phyloP scores from a whole-genome alignment of 2,113 vertebrate genomes.

The Hippocampus zosterae region DNA sequence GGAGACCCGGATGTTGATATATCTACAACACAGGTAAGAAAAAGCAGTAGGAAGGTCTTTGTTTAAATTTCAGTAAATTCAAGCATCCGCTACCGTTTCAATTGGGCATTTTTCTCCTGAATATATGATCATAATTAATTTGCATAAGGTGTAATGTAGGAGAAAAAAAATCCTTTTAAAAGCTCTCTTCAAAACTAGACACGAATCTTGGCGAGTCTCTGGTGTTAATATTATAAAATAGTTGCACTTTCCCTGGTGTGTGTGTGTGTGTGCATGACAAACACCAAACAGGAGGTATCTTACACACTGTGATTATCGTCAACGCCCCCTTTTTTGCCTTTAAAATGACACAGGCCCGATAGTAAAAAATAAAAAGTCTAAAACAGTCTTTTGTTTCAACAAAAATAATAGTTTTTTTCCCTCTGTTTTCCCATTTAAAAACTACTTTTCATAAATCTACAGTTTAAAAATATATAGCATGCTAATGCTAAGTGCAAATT shows the following conservation, averaged over 20 bases:
- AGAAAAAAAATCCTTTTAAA: slow-evolving; percentile 29
- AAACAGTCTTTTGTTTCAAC: slow-evolving; percentile 59
- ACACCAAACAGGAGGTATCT: slow-evolving; percentile 54
- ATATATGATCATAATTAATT: slow-evolving; percentile 34
- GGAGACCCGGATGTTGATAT: background rate
- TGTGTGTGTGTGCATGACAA: slow-evolving; percentile 40
- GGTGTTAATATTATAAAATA: slow-evolving; percentile 44
- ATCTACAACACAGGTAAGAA: slow-evolving; percentile 34
- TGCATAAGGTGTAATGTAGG: slow-evolving; percentile 21
- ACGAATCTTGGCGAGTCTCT: slow-evolving; percentile 19
- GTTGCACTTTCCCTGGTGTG: slow-evolving; percentile 47
- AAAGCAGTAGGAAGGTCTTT: slow-evolving; percentile 25
- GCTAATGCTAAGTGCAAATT: slow-evolving; percentile 87
- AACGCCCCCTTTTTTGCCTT: slow-evolving; percentile 41
- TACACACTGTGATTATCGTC: slow-evolving; percentile 60
- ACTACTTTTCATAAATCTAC: slow-evolving; percentile 37
- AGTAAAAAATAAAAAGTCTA: slow-evolving; percentile 40
- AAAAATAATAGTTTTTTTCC: slow-evolving; percentile 70
- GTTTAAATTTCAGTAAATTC: slow-evolving; percentile 10
- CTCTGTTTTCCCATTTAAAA: slow-evolving; percentile 44
- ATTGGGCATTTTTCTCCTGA: slow-evolving; percentile 23
- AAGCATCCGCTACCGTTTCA: slow-evolving; percentile 28
- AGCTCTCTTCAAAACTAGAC: slow-evolving; percentile 51
- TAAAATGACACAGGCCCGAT: slow-evolving; percentile 35
- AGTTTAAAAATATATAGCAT: slow-evolving; percentile 67